Evolutionary conservation across 2,888 invertebrate genomes (phyloP).

Genomic region (Petrolisthes cinctipes): DNA sequence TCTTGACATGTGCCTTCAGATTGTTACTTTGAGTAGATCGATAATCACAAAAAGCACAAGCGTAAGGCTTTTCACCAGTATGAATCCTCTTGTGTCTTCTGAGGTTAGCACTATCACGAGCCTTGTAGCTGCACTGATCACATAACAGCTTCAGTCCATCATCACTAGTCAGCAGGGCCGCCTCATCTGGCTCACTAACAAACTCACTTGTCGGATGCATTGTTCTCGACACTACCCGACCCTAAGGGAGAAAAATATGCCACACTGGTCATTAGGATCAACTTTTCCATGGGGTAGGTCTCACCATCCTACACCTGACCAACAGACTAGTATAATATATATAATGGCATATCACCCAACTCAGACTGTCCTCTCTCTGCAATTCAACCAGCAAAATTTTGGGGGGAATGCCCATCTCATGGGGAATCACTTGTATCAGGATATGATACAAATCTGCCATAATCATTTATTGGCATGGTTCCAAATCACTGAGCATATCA

Average conservation of each 20-base stretch:
- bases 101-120: constrained; percentile 57
- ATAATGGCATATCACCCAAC: not conserved
- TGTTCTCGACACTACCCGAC: constrained; percentile 37
- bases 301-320: constrained; percentile 19
- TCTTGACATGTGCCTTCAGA: constrained; percentile 52
- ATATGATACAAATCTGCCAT: constrained; percentile 16
- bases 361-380: too few relatives aligned
- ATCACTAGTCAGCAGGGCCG: constrained; percentile 22
- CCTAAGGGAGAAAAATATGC: constrained; percentile 55
- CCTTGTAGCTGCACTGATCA: constrained; percentile 57
- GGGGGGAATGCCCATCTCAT: too few relatives aligned
- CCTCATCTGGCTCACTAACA: constrained; percentile 42
- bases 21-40: constrained; percentile 53
- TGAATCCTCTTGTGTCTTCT: constrained; percentile 58
- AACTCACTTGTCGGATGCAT: constrained; percentile 38
- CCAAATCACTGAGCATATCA: not conserved
- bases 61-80: constrained; percentile 61
- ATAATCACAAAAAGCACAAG: constrained; percentile 42
- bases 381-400: too few relatives aligned
- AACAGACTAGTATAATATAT: constrained; percentile 16
- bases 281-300: constrained; percentile 14
- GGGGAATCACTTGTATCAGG: not conserved
- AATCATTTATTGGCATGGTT: constrained; percentile 7
- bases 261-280: constrained; percentile 50
- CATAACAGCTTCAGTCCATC: constrained; percentile 44